phyloP scores from a whole-genome alignment of 2,113 vertebrate species.

The Paradoxurus hermaphroditus region DNA sequence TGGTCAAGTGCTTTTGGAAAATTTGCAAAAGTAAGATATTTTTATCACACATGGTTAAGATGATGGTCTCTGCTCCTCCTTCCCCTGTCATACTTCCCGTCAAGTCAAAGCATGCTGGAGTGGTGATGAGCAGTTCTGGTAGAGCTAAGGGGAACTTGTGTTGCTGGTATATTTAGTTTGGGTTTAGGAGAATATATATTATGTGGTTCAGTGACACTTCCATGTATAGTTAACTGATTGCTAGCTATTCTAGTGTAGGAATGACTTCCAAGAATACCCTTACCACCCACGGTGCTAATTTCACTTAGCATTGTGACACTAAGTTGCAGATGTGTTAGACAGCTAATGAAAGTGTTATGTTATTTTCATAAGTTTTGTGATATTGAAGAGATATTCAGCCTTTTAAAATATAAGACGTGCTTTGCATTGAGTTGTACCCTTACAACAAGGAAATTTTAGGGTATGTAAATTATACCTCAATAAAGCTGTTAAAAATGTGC shows the following conservation, averaged over 20 bases:
- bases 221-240: neutral
- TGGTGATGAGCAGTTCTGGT: neutral
- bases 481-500: conserved; percentile 25
- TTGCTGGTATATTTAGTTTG: neutral
- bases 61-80: neutral
- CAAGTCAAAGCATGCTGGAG: neutral
- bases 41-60: neutral
- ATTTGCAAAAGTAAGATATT: conserved; percentile 27
- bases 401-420: conserved; percentile 24
- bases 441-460: neutral
- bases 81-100: neutral
- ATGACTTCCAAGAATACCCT: conserved; percentile 39
- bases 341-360: conserved; percentile 40
- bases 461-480: conserved; percentile 13
- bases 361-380: conserved; percentile 45
- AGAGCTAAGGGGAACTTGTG: neutral
- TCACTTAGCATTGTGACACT: neutral
- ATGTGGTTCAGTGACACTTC: neutral
- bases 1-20: neutral
- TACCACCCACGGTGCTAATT: conserved; percentile 27
- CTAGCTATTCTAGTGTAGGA: neutral
- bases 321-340: neutral
- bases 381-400: conserved; percentile 10
- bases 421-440: conserved; percentile 11
- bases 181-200: neutral